These are phyloP conservation scores for Pasiphila rectangulata DNA, from an alignment of 2,888 invertebrate genomes.

Conservation along the genomic window DNA sequence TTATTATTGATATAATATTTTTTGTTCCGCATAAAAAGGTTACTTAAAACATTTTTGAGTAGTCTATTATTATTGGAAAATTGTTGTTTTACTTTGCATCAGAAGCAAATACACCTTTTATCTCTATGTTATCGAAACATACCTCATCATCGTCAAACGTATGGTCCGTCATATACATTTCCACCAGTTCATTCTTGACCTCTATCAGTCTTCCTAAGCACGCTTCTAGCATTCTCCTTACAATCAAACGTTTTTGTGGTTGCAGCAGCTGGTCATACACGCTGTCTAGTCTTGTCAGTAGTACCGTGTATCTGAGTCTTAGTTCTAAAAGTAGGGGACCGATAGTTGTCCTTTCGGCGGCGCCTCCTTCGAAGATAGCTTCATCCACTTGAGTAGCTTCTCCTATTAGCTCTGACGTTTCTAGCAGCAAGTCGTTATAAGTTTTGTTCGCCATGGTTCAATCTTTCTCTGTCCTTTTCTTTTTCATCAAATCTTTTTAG, in stretches of 20 bases:
- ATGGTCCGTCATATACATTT: conserved; percentile 91
- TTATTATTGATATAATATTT: no score
- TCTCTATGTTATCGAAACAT: no score
- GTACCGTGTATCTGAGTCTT: conserved; percentile 90
- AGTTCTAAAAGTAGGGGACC: conserved; percentile 84
- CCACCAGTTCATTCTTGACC: conserved; percentile 92
- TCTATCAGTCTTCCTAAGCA: conserved; percentile 92
- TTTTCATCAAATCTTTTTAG: not conserved
- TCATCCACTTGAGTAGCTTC: conserved; percentile 83
- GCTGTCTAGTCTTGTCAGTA: conserved; percentile 86
- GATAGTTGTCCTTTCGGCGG: conserved; percentile 81
- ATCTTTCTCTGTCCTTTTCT: not conserved
- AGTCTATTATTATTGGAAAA: no score
- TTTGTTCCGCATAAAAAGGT: no score
- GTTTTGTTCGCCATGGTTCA: conserved; percentile 86
- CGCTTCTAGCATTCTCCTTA: conserved; percentile 86
- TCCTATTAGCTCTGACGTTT: conserved; percentile 73
- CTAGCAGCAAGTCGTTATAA: conserved; percentile 85
- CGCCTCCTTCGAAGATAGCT: conserved; percentile 81
- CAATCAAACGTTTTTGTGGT: conserved; percentile 93
- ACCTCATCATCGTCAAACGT: conserved; percentile 89
- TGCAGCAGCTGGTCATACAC: conserved; percentile 96
- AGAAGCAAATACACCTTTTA: no score
- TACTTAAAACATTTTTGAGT: no score
- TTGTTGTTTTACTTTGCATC: no score